Evolutionary conservation across 2,113 vertebrate species (phyloP).

Genomic region (Dromiciops gliroides): DNA sequence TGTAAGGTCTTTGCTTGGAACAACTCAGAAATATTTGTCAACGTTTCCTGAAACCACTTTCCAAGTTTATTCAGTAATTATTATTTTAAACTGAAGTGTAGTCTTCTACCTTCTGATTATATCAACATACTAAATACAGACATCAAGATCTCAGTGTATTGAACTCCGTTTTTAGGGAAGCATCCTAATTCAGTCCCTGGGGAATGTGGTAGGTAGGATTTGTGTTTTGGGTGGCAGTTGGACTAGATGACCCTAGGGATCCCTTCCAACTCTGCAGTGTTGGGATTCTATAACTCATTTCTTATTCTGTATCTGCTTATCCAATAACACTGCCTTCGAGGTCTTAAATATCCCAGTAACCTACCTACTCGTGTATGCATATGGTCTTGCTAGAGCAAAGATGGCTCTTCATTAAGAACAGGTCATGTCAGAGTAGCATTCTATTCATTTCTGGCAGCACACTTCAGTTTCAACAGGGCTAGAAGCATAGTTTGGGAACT

Average conservation of each 20-base stretch:
- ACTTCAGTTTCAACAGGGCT: neutral
- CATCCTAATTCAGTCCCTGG: neutral
- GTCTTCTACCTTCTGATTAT: neutral
- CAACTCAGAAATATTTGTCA: conserved; percentile 34
- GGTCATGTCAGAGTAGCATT: neutral
- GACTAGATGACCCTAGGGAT: neutral
- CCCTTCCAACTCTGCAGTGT: neutral
- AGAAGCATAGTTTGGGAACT: neutral
- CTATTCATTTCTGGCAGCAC: neutral
- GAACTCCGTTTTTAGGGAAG: neutral
- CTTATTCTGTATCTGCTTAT: conserved; percentile 28
- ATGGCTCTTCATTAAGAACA: neutral
- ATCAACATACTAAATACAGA: neutral
- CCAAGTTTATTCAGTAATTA: neutral
- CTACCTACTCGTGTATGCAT: neutral
- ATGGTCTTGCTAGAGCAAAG: neutral
- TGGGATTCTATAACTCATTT: neutral
- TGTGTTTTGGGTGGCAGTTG: neutral
- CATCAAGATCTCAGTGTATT: neutral
- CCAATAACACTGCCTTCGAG: neutral
- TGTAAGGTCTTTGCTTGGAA: neutral
- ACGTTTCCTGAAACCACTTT: conserved; percentile 17
- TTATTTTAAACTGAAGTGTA: neutral
- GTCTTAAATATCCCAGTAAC: conserved; percentile 24
- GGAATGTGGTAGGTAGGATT: neutral